These are phyloP conservation scores for Dendrocincla fuliginosa DNA, from an alignment of 2,797 vertebrate species.

Conservation along the genomic window DNA sequence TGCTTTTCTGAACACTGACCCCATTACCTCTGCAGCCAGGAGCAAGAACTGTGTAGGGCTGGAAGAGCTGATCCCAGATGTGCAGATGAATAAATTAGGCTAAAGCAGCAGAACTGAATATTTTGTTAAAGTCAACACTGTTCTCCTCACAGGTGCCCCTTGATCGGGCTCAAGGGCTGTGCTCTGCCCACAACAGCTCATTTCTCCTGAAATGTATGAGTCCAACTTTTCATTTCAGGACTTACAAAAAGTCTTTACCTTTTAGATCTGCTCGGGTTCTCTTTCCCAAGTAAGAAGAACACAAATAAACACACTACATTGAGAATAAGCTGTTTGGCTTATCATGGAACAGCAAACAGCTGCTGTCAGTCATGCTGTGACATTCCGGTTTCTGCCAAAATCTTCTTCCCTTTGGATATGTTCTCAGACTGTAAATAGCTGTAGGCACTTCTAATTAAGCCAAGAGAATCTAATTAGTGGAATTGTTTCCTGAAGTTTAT, in stretches of 20 bases:
- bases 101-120: neutral
- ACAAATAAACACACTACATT: neutral
- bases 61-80: neutral
- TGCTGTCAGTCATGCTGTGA: slow-evolving; percentile 17
- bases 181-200: neutral
- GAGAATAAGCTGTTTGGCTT: neutral
- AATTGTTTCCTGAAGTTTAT: slow-evolving; percentile 25
- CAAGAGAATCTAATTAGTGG: slow-evolving; percentile 50
- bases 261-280: neutral
- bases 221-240: neutral
- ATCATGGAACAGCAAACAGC: neutral
- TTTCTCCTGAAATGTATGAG: neutral
- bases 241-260: neutral
- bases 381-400: slow-evolving; percentile 4
- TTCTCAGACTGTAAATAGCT: slow-evolving; percentile 32
- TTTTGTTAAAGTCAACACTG: neutral
- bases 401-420: slow-evolving; percentile 10
- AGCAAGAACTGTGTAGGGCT: neutral
- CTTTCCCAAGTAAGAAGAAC: neutral
- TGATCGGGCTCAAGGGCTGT: neutral
- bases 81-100: neutral
- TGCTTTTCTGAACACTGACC: neutral
- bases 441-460: slow-evolving; percentile 54
- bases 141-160: neutral
- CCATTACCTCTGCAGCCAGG: too few relatives aligned